Evolutionary conservation across 2,888 invertebrate genomes (phyloP), one percentile per base, ranked within the genome.

Genomic region (Chesias legatella): DNA sequence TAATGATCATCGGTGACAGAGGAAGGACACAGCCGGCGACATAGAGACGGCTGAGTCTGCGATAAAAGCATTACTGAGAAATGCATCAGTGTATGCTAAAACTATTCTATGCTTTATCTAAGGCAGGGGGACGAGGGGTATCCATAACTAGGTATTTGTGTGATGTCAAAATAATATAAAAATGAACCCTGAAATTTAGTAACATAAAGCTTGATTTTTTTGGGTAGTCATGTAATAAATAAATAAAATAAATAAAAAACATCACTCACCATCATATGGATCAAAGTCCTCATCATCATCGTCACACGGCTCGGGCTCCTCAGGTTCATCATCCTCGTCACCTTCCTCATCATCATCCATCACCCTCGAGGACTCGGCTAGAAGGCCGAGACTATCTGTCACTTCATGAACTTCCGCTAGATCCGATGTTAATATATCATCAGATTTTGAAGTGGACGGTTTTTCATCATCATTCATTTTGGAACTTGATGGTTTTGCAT

Each of bases 281-380:
- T 74, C 67, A 23, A 48, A 46, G 30, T 46, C 36, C 10, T 46
- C 77, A 58, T 75, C 70, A 47, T 73, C 67, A 53, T 67, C 78
- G 50, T 78, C 78, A 36, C n/a, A n/a, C n/a, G 13, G 13, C 1
- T 67, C 77, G 9, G 17, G 34, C 1, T 67, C 76, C 10, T 71
- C 74, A 13, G 76, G 73, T n/a, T 17, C 28, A 1, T 42, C 41
- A 7, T 79, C 75, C 1, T 75, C 73, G 0, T 65, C 66, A 6
- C 61, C 68, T 1, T 81, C 80, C 17, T 83, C 80, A 38, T 83
- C 82, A 47, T 84, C 81, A 6, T 76, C 74, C 48, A 77, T 63
- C 1, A 78, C 59, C 11, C 78, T 65, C 0, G 71, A 73, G 0
- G 80, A 78, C 55, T 85, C 88, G 0, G 88, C 80, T n/a, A 88